Evolutionary conservation across 2,113 vertebrate genomes (phyloP), one percentile per base, ranked within the genome.

Genomic region (Pseudorectes ferrugineus): DNA sequence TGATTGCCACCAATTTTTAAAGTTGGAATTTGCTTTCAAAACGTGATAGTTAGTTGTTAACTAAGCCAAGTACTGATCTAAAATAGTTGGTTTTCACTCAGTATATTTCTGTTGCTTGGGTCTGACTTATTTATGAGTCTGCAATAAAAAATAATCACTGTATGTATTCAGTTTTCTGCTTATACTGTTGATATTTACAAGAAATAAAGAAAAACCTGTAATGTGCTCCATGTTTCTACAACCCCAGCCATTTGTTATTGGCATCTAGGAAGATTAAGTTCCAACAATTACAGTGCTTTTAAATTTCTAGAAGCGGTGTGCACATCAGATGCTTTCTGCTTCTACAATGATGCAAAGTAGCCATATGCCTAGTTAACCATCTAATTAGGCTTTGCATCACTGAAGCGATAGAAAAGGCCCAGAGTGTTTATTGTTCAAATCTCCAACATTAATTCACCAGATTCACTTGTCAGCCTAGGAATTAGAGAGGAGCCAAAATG

Each of bases 351-450:
- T 94, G 94, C 89, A 93, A 93, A 96, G 89, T 58, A 95, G 92
- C 90, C 93, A 65, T 90, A 93, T 95, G 84, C 80, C 79, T 79
- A 49, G 85, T 91, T 92, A 94, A 88, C 75, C 57, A 61, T 74
- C 79, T 85, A 66, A 94, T 96, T 94, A 95, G 84, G 35, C 46
- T 86, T 73, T 93, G 95, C 82, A 83, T 95, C 95, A 63, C 63
- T 93, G 95, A 76, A 94, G 88, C 24, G 18, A 36, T 1, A 92
- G 74, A 96, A 95, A 93, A 88, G 59, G 35, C 76, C 35, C 73
- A 26, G 45, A 54, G 83, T 79, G 74, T 76, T 86, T 80, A 88
- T 92, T 95, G 87, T 96, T 96, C 89, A 42, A 43, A 62, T 82
- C 77, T 54, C 86, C 85, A 86, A 40, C 85, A 80, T 93, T 92